A percentile compares a stretch with the other conserved stretches of the same genome.
Evolutionary conservation across 2,888 invertebrate genomes (phyloP).

Genomic region (Caenorhabditis sp.): DNA sequence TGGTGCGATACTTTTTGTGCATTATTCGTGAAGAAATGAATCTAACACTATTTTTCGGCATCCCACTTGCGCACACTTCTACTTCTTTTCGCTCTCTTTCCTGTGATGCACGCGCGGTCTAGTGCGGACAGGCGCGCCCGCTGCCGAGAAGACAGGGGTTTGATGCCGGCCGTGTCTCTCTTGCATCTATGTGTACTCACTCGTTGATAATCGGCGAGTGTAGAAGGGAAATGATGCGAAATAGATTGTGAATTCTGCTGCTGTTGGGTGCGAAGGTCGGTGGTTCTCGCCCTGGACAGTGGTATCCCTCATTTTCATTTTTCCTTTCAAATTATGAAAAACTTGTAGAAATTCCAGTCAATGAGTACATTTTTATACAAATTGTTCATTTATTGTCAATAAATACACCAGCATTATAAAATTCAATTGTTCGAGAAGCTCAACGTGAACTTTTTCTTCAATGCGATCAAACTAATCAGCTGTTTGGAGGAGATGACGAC

Average conservation of each 20-base stretch:
- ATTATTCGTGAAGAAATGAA: not conserved
- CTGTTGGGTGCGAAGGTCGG: not conserved
- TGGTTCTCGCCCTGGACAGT: conserved; percentile 11
- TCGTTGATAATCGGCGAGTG: conserved; percentile 45
- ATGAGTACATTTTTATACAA: no score
- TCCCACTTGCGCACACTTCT: not conserved
- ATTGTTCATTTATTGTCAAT: not conserved
- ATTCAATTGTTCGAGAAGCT: conserved; percentile 40
- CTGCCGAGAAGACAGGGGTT: not conserved
- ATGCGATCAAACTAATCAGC: conserved; percentile 32
- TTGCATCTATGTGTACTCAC: conserved; percentile 61
- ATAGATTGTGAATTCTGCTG: conserved; percentile 29
- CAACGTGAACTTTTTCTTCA: conserved; percentile 49
- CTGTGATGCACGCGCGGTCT: conserved; percentile 30
- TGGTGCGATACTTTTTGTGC: conserved; percentile 37
- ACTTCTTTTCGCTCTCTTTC: not conserved
- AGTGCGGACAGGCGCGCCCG: conserved; percentile 5
- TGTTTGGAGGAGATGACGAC: conserved; percentile 12
- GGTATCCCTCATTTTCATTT: conserved; percentile 34
- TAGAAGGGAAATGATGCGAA: conserved; percentile 63
- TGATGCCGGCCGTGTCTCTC: conserved; percentile 4
- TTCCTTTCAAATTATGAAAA: not conserved
- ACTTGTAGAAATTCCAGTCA: no score
- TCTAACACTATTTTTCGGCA: not conserved
- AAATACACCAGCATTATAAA: not conserved